phyloP scores from a whole-genome alignment of 2,888 invertebrate species.

The Cantharis flavilabris region DNA sequence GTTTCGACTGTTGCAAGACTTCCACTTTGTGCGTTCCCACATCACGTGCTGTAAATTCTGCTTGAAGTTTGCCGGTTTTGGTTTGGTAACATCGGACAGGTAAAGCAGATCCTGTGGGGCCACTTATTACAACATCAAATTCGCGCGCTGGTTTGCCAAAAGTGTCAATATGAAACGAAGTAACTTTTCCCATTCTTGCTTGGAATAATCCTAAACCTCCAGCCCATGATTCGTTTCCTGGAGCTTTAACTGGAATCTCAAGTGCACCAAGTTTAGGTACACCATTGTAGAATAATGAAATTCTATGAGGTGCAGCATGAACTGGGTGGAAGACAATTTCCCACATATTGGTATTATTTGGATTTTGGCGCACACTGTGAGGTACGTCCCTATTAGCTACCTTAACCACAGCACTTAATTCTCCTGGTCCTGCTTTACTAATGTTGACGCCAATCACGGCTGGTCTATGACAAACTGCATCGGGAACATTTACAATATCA shows the following conservation, averaged over 20 bases:
- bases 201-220: conserved; percentile 83
- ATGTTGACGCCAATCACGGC: conserved; percentile 73
- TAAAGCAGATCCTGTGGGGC: conserved; percentile 54
- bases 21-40: conserved; percentile 73
- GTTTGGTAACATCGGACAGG: conserved; percentile 87
- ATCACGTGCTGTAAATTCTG: conserved; percentile 87
- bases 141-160: conserved; percentile 82
- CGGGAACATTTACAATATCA: conserved; percentile 56
- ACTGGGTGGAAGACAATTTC: conserved; percentile 89
- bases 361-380: conserved; percentile 75
- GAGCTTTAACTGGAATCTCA: conserved; percentile 58
- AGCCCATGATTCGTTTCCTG: conserved; percentile 61
- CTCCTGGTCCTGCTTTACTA: conserved; percentile 78
- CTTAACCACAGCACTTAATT: conserved; percentile 77
- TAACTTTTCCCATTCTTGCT: conserved; percentile 78
- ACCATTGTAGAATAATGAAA: conserved; percentile 86
- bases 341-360: conserved; percentile 72
- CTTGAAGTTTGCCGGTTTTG: conserved; percentile 91
- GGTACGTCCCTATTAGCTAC: conserved; percentile 83
- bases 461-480: conserved; percentile 80
- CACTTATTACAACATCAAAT: conserved; percentile 84
- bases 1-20: conserved; percentile 87
- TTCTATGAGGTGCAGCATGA: conserved; percentile 83
- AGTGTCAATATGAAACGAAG: conserved; percentile 88
- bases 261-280: conserved; percentile 69